A percentile compares a stretch with the other conserved stretches of the same genome.
These are phyloP conservation scores for Telmatherina bonti DNA, from an alignment of 2,797 vertebrate genomes.

Conservation along the genomic window DNA sequence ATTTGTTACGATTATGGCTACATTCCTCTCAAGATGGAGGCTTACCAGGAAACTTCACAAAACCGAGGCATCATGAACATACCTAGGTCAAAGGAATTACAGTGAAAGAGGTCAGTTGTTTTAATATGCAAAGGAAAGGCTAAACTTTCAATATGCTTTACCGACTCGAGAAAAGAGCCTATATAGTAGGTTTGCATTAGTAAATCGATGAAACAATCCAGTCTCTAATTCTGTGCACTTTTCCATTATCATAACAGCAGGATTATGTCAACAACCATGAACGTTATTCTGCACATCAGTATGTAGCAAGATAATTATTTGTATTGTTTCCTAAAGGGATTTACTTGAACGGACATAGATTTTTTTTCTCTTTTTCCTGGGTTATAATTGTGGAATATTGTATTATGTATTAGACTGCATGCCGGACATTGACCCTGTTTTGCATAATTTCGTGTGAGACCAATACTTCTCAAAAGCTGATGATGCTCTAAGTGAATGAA, in stretches of 20 bases:
- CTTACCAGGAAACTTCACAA: not conserved
- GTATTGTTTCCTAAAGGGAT: slow-evolving; percentile 19
- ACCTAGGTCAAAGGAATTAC: too few species aligned
- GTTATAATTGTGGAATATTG: slow-evolving; percentile 13
- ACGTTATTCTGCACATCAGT: slow-evolving; percentile 15
- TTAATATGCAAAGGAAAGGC: not conserved
- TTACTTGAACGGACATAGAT: slow-evolving; percentile 24
- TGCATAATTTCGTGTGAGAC: slow-evolving; percentile 1
- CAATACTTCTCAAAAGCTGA: slow-evolving; percentile 21
- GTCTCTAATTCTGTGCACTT: not conserved
- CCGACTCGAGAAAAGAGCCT: not conserved
- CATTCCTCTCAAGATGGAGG: not conserved
- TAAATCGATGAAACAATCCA: not conserved
- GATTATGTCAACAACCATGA: slow-evolving; percentile 22
- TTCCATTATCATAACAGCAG: slow-evolving; percentile 22
- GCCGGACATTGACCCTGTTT: slow-evolving; percentile 8
- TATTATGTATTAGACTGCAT: slow-evolving; percentile 15
- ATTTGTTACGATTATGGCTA: too few species aligned
- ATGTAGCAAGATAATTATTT: slow-evolving; percentile 31
- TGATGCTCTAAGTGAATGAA: slow-evolving; percentile 29
- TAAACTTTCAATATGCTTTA: not conserved
- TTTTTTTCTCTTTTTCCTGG: not conserved
- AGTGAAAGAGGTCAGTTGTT: too few species aligned
- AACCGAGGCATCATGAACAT: not conserved
- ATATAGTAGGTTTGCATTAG: not conserved